Evolutionary conservation across 2,888 invertebrate species (phyloP).

Genomic region (Drosophila vallismaia): DNA sequence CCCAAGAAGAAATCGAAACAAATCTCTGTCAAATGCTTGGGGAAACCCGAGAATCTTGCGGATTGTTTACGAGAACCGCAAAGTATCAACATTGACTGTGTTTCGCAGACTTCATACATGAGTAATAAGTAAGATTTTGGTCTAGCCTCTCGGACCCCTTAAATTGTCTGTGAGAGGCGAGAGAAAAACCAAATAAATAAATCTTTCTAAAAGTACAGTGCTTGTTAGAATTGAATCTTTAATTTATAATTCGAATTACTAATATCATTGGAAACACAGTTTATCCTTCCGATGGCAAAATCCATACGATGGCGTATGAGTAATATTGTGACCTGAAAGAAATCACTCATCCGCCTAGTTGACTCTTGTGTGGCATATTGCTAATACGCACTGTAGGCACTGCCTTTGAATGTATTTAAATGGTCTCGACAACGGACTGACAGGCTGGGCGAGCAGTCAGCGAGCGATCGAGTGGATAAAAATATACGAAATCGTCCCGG

Average conservation of each 20-base stretch:
- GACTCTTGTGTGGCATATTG: not conserved
- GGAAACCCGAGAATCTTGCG: conserved; percentile 5
- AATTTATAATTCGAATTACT: too few relatives aligned
- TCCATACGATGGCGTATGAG: conserved; percentile 24
- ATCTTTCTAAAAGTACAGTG: conserved; percentile 9
- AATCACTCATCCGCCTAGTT: conserved; percentile 30
- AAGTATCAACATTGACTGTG: conserved; percentile 37
- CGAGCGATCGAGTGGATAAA: conserved; percentile 67
- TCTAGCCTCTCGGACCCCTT: conserved; percentile 7
- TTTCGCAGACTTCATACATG: conserved; percentile 16
- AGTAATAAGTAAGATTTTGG: conserved; percentile 25
- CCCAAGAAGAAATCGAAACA: conserved; percentile 1
- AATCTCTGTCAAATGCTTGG: conserved; percentile 2
- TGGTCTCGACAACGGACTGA: conserved; percentile 33
- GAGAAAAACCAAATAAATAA: conserved; percentile 7
- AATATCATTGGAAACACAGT: too few relatives aligned
- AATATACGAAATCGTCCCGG: conserved; percentile 59
- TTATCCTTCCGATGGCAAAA: too few relatives aligned
- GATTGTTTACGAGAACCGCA: conserved; percentile 17
- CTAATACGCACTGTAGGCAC: conserved; percentile 36
- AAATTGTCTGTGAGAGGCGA: conserved; percentile 17
- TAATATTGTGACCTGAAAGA: not conserved
- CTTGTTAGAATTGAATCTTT: too few relatives aligned
- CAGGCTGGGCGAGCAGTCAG: conserved; percentile 44
- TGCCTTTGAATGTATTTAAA: conserved; percentile 23